Base-by-base conservation (phyloP, 2,113 vertebrate genomes). In the Lasiurus borealis region DNA sequence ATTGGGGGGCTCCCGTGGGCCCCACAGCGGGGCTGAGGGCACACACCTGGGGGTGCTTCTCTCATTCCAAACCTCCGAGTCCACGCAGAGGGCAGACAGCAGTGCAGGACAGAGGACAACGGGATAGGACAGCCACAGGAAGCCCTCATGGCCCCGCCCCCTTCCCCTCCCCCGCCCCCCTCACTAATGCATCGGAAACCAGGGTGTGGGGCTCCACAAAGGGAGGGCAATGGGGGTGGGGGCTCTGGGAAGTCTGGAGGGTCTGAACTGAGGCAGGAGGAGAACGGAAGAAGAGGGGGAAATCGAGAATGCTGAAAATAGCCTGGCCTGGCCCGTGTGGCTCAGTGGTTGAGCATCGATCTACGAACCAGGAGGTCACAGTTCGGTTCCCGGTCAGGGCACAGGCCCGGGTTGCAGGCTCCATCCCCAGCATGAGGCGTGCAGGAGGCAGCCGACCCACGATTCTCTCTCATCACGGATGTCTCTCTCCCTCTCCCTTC, bases 101-200 rank as follows among this genome's bases (percentile, higher is more conserved):
- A 50, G 95, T 71, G 88, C 40, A 86, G 92, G 80, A 95, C 5
- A 25, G 5, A 81, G 73, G 54, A 96, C 50, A 83, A 50, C 18
- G 25, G 0, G 0, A 78, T 71, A 86, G 50, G 66, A 87, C 19
- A 7, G 64, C 29, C 93, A 95, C 87, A 0, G 90, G 91, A 93
- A 93, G 93, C 0, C 13, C 82, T 80, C 96, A 85, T 54, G 34
- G 40, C 46, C n/a, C 78, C 27, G 0, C 16, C 85, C 57, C 64
- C 62, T 52, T 19, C 57, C 73, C 8, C 19, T 25, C 69, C 71
- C 73, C 8, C 19, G 29, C 73, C 64, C 48, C 2, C 15, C 69
- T 29, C 88, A 71, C 27, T 68, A 16, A 86, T 3, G 93, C 50
- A 0, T 88, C 88, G 94, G 81, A 86, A 95, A 95, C 84, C 93